Evolutionary conservation across 2,888 invertebrate genomes (phyloP).

Genomic region (Monochamus alternatus): DNA sequence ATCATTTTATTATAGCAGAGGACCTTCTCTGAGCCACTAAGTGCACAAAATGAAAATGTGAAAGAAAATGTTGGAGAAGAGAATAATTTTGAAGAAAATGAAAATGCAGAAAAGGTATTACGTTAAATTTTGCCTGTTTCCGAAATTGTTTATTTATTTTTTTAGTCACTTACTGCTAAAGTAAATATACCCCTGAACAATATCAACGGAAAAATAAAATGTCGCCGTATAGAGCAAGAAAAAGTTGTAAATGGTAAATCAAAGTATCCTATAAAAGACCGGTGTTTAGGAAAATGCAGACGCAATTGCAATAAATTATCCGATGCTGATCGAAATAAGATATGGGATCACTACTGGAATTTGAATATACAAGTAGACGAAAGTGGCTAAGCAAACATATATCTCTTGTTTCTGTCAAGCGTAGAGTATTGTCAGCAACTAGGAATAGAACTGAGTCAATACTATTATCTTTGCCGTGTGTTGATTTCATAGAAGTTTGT

Average conservation of each 20-base stretch:
- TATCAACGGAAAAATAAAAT: background rate
- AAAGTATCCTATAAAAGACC: conserved; percentile 5
- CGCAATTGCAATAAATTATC: background rate
- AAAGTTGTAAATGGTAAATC: background rate
- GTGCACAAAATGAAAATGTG: too few relatives aligned
- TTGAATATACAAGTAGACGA: conserved; percentile 4
- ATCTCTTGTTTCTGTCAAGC: too few relatives aligned
- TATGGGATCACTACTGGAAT: conserved; percentile 8
- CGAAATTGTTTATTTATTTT: too few relatives aligned
- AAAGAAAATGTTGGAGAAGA: too few relatives aligned
- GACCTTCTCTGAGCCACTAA: too few relatives aligned
- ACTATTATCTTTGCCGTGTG: conserved; percentile 1
- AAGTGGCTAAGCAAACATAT: background rate
- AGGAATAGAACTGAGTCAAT: conserved; percentile 1
- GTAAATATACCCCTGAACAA: background rate
- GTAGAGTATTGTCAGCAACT: background rate
- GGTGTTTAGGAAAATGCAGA: background rate
- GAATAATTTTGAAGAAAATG: too few relatives aligned
- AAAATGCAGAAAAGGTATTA: too few relatives aligned
- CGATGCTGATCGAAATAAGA: conserved; percentile 1
- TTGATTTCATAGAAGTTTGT: background rate
- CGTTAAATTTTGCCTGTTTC: too few relatives aligned
- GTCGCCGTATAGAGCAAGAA: background rate
- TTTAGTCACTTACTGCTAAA: too few relatives aligned
- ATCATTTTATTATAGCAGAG: too few relatives aligned